A percentile compares a stretch with the other conserved stretches of the same genome.
Evolutionary conservation across 2,113 vertebrate species (phyloP).

Genomic region (Chunga burmeisteri): DNA sequence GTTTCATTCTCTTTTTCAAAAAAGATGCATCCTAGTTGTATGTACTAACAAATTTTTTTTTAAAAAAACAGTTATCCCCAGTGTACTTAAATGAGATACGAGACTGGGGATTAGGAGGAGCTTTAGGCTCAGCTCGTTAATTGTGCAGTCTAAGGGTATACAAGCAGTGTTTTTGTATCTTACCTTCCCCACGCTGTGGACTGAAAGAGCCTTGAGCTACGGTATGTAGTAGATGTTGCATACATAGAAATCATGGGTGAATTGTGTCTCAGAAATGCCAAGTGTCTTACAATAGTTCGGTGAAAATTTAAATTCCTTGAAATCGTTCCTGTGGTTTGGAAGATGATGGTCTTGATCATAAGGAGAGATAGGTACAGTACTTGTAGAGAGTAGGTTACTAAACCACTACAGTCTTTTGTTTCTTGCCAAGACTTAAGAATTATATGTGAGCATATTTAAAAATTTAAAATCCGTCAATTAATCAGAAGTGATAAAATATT

Average conservation of each 20-base stretch:
- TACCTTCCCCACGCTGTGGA: not conserved
- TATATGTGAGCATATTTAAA: not conserved
- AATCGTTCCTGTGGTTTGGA: not conserved
- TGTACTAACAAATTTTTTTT: not conserved
- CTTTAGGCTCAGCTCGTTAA: not conserved
- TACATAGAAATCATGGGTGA: not conserved
- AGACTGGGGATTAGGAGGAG: not conserved
- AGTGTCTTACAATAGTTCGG: not conserved
- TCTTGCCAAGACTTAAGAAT: not conserved
- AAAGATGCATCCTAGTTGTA: not conserved
- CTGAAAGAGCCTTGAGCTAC: not conserved
- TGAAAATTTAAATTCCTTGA: not conserved
- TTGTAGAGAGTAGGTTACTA: not conserved
- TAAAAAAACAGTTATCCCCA: not conserved
- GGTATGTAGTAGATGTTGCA: not conserved
- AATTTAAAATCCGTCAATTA: constrained; percentile 23
- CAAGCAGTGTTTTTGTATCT: not conserved
- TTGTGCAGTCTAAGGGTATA: not conserved
- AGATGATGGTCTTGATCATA: not conserved
- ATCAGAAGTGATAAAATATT: constrained; percentile 32
- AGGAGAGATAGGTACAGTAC: not conserved
- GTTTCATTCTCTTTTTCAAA: not conserved
- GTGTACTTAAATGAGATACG: not conserved
- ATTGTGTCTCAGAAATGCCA: not conserved
- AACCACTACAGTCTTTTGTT: not conserved